Percentiles rank a stretch among this genome's conserved stretches.
phyloP scores from a whole-genome alignment of 2,113 vertebrate genomes.

The Hydropotes inermis region DNA sequence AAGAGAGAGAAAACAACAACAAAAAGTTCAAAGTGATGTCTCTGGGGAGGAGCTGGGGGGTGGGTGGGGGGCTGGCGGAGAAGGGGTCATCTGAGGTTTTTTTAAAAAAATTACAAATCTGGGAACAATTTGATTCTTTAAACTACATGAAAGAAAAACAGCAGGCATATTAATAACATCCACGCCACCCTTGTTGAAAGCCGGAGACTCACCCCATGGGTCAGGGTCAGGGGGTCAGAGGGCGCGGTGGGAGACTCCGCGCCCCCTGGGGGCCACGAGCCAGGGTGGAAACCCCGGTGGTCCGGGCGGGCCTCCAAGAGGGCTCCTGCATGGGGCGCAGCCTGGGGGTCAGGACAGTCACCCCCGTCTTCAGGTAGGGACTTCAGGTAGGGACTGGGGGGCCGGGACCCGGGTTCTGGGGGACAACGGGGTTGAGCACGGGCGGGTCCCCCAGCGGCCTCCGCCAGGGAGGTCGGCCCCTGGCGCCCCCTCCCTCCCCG shows the following conservation, averaged over 20 bases:
- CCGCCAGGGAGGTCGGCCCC: not conserved
- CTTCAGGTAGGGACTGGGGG: not conserved
- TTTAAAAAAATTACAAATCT: not conserved
- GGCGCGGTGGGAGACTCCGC: not conserved
- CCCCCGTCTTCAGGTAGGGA: not conserved
- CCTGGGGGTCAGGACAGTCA: not conserved
- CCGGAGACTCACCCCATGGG: too few relatives aligned
- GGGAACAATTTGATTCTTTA: not conserved
- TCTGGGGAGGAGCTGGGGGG: not conserved
- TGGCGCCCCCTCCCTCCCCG: not conserved
- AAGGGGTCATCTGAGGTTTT: not conserved
- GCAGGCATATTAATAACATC: not conserved
- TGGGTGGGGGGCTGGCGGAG: not conserved
- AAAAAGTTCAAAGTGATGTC: not conserved
- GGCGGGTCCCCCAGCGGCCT: not conserved
- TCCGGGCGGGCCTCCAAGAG: accelerated
- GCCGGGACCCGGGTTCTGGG: not conserved
- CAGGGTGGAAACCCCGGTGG: not conserved
- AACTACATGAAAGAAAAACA: not conserved
- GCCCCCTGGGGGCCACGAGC: not conserved
- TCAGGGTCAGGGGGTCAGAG: not conserved
- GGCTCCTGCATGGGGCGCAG: not conserved
- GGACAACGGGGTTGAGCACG: too few relatives aligned
- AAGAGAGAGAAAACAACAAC: not conserved
- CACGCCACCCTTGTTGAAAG: not conserved